Percentiles rank a stretch among this genome's conserved stretches.
Conservation (phyloP, 2,113 vertebrate species). For the Rhipidura dahli region DNA sequence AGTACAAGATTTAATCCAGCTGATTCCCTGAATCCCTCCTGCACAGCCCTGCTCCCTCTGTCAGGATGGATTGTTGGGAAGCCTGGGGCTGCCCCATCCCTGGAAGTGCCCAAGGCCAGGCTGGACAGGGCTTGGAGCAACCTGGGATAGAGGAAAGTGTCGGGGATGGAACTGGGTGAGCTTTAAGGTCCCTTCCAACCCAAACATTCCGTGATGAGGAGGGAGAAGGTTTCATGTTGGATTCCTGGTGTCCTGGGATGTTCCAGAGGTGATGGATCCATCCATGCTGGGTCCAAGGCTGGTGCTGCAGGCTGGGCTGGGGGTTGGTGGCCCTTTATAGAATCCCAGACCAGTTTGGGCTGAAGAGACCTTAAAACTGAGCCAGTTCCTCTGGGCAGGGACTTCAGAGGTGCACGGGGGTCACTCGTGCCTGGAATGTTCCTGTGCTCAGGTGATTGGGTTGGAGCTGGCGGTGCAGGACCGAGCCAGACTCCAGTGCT, state of each 20-base stretch:
- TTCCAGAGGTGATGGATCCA: background rate
- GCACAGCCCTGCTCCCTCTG: background rate
- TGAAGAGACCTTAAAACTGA: background rate
- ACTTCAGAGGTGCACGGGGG: background rate
- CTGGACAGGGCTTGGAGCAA: background rate
- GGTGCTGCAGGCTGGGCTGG: background rate
- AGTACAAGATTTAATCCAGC: background rate
- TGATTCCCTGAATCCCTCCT: background rate
- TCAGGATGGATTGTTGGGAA: background rate
- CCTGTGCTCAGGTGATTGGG: background rate
- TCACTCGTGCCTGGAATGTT: background rate
- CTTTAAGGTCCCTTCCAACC: background rate
- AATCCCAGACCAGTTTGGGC: background rate
- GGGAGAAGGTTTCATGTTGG: background rate
- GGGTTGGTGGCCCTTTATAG: background rate
- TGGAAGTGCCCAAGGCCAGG: background rate
- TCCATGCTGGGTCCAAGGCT: accelerated
- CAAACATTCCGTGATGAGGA: background rate
- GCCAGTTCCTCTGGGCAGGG: background rate
- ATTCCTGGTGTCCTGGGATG: background rate
- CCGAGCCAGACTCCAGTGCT: background rate
- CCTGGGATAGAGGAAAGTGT: background rate
- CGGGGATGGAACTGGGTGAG: background rate
- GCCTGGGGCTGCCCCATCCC: background rate
- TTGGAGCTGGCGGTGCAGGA: background rate